Percentiles rank a stretch among this genome's conserved stretches.
Conservation (phyloP, 2,797 vertebrate genomes). For the Pseudotriccus pelzelni region DNA sequence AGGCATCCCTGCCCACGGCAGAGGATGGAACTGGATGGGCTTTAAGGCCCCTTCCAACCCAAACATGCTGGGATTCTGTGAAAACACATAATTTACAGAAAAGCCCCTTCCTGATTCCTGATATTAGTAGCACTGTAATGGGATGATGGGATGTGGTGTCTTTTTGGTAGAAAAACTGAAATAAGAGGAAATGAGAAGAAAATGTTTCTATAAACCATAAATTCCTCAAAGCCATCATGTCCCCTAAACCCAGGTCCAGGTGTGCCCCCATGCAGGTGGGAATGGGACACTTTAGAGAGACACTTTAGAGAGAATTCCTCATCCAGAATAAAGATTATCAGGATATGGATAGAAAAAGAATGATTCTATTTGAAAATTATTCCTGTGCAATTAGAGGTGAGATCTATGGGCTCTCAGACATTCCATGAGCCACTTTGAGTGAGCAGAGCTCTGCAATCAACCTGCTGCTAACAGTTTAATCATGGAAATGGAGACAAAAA, state of each 20-base stretch:
- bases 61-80: background rate
- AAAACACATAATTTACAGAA: background rate
- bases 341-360: fast-evolving
- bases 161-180: background rate
- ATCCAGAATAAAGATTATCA: fast-evolving
- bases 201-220: background rate
- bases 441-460: background rate
- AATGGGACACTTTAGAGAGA: fast-evolving
- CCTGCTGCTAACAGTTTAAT: background rate
- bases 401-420: background rate
- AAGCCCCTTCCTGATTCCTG: background rate
- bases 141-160: background rate
- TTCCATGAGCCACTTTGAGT: background rate
- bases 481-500: background rate
- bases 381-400: background rate
- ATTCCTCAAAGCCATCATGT: fast-evolving
- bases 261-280: background rate
- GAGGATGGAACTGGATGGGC: background rate
- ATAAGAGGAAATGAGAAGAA: background rate
- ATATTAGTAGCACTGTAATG: background rate
- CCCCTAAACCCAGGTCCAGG: fast-evolving
- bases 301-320: background rate
- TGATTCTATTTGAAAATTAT: background rate
- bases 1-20: background rate
- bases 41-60: background rate